A percentile compares a stretch with the other conserved stretches of the same genome.
Evolutionary conservation across 2,797 vertebrate genomes (phyloP).

Genomic region (Antennarius maculatus): DNA sequence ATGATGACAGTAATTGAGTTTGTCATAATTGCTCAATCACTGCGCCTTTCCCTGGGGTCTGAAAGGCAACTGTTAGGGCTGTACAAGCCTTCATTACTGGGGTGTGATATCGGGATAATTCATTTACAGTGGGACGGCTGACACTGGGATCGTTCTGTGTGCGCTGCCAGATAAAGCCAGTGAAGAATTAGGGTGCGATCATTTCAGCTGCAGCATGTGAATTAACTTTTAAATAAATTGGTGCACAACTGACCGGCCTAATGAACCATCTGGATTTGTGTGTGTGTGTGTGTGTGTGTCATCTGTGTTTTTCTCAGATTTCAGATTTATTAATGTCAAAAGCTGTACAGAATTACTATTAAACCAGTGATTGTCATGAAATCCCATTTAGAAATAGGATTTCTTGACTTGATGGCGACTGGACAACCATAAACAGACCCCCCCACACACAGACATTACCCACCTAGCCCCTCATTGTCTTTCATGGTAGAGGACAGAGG

Average conservation of each 20-base stretch:
- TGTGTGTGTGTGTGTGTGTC: neutral
- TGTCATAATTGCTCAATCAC: conserved; percentile 84
- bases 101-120: conserved; percentile 71
- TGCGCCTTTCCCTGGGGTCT: conserved; percentile 75
- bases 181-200: conserved; percentile 36
- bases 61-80: conserved; percentile 69
- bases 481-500: conserved; percentile 49
- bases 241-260: conserved; percentile 2
- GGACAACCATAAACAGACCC: conserved; percentile 42
- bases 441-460: conserved; percentile 23
- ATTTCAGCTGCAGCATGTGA: conserved; percentile 27
- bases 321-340: conserved; percentile 8
- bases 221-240: conserved; percentile 29
- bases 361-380: conserved; percentile 22
- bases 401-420: conserved; percentile 50
- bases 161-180: conserved; percentile 41
- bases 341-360: neutral
- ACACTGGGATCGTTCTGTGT: conserved; percentile 61
- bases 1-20: conserved; percentile 86
- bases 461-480: conserved; percentile 25
- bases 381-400: conserved; percentile 29
- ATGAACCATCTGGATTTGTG: conserved; percentile 1
- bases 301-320: neutral
- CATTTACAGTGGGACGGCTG: conserved; percentile 62
- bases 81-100: conserved; percentile 76